These are phyloP conservation scores for Crotophaga sulcirostris DNA, from an alignment of 2,113 vertebrate species.

Conservation along the genomic window DNA sequence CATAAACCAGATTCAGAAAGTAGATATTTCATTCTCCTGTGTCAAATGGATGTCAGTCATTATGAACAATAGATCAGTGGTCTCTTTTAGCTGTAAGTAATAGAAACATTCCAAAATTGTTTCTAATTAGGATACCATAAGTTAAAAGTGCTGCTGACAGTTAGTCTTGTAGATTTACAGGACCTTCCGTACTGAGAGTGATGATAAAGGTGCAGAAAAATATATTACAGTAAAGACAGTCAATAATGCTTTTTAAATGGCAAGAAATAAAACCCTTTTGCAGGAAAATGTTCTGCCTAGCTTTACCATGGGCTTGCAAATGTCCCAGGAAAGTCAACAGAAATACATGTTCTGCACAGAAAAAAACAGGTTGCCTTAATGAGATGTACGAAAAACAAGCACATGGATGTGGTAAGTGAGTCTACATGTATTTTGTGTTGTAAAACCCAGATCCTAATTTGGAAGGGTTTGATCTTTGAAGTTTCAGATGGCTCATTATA, in stretches of 20 bases:
- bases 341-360: not conserved
- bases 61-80: not conserved
- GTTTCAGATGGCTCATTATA: not conserved
- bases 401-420: not conserved
- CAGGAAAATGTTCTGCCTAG: not conserved
- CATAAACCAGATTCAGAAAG: not conserved
- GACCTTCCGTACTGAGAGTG: not conserved
- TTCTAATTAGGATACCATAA: slow-evolving; percentile 27
- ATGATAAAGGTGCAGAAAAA: not conserved
- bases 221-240: not conserved
- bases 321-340: not conserved
- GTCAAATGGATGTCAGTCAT: slow-evolving; percentile 11
- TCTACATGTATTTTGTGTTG: not conserved
- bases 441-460: not conserved
- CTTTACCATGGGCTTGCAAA: not conserved
- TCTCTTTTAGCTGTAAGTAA: slow-evolving; percentile 48
- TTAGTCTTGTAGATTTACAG: slow-evolving; percentile 5
- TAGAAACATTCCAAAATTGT: slow-evolving; percentile 5
- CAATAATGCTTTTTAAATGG: not conserved
- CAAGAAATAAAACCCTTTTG: not conserved
- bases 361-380: not conserved
- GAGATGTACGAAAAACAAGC: not conserved
- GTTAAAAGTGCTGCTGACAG: slow-evolving; percentile 1
- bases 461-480: not conserved
- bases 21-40: not conserved